Conservation (phyloP, 64 coral and sea anemone genomes). For the Stichodactyla mertensii region DNA sequence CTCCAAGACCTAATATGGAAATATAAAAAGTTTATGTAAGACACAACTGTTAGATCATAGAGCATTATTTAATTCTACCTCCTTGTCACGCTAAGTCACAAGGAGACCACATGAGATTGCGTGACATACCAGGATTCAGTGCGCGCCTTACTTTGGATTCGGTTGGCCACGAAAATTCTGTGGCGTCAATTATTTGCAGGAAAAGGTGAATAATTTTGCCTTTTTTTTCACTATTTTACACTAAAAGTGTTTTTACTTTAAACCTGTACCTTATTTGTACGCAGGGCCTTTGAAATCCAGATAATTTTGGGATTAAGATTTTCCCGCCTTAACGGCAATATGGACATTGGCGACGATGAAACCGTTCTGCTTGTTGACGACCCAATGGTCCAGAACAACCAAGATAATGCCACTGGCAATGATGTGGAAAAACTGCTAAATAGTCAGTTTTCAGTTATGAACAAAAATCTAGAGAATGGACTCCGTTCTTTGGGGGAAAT, state of each 20-base stretch:
- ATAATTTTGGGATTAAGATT: no score
- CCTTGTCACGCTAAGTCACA: background rate
- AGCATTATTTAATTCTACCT: background rate
- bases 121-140: background rate
- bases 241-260: no score
- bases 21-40: no score
- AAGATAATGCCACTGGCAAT: background rate
- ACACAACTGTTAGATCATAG: no score
- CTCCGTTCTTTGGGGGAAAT: background rate
- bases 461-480: background rate
- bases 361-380: no score
- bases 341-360: no score
- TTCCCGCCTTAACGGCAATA: no score
- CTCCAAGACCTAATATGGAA: conserved; percentile 64
- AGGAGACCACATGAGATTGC: background rate
- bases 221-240: no score
- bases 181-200: background rate
- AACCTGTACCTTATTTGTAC: no score
- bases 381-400: no score
- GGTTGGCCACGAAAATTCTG: background rate
- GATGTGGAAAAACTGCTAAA: background rate
- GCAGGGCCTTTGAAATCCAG: no score
- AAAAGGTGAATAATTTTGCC: no score
- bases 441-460: background rate
- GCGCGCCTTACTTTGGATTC: background rate